Evolutionary conservation across 2,797 vertebrate genomes (phyloP).

Genomic region (Pantherophis alleghaniensis): DNA sequence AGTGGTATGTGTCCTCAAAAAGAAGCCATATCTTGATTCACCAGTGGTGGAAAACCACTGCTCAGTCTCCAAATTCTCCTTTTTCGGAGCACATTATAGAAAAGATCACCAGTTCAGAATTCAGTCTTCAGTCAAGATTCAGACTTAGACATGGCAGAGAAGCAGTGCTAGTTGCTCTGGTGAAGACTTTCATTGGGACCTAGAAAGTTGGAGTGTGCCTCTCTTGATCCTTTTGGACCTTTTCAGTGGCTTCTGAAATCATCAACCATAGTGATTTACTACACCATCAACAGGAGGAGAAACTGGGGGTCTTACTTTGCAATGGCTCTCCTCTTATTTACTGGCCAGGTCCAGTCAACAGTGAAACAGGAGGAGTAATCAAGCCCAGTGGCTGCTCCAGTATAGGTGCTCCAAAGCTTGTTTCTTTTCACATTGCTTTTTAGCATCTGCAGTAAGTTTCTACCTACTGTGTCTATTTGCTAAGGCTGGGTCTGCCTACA

Average conservation of each 20-base stretch:
- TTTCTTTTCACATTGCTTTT: neutral
- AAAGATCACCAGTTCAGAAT: neutral
- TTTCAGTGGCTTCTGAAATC: neutral
- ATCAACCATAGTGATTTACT: neutral
- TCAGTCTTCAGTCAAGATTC: neutral
- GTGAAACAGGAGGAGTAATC: neutral
- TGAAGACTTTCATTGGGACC: neutral
- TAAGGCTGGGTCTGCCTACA: neutral
- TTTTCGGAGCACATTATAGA: neutral
- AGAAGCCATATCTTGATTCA: neutral
- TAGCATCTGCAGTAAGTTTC: neutral
- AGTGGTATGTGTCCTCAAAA: neutral
- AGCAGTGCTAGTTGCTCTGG: neutral
- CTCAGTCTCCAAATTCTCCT: neutral
- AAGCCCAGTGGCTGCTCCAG: neutral
- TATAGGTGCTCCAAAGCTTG: neutral
- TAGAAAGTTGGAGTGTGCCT: neutral
- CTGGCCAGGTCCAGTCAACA: neutral
- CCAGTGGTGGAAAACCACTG: neutral
- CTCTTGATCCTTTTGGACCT: neutral
- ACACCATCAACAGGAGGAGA: neutral
- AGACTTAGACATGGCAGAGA: neutral
- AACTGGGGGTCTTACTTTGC: neutral
- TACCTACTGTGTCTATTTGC: neutral
- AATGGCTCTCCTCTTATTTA: neutral